Base-by-base conservation (phyloP, 2,113 vertebrate genomes). In the Heterochromis multidens region DNA sequence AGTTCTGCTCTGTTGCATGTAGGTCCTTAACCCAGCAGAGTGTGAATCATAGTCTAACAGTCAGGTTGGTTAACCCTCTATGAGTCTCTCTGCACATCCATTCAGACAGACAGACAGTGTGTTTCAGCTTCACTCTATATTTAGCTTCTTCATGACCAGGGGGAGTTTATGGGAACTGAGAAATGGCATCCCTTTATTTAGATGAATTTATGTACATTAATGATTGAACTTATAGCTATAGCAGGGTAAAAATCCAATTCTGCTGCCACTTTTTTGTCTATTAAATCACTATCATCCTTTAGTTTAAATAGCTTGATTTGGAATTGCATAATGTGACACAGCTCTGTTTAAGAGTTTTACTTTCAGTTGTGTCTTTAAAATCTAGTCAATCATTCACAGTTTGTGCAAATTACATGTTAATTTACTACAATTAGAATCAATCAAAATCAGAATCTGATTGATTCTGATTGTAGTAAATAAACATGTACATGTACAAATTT, bases 61-160 rank as follows among this genome's bases (percentile, higher is more conserved):
- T 90, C 92, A 92, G 88, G 89, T 87, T 85, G 58, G 84, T 93
- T 93, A 93, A 93, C 92, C 90, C 90, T 89, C 79, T 78, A 74
- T 54, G 76, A 81, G 67, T 43, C 82, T 74, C 49, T 12, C 43
- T 11, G 29, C 67, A 86, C 79, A 90, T 87, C 78, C 84, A 77
- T 80, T 54, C 85, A 81, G 67, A 89, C 88, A 60, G 81, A 89
- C 90, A 78, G 76, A 84, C 79, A 46, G 58, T 5, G 27, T 14
- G 78, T 82, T 74, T 80, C 80, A 88, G 72, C 85, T 83, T n/a
- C 5, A 29, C 78, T 76, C 72, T 90, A 81, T 79, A 81, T 91
- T 77, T 86, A 90, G 57, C 14, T 29, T 56, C 80, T 87, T 70
- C 10, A 79, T 89, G 74, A 78, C 79, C 19, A 0, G 12, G 19